A percentile compares a stretch with the other conserved stretches of the same genome.
Conservation (phyloP, 2,888 invertebrate species). For the Bursaphelenchus okinawaensis region DNA sequence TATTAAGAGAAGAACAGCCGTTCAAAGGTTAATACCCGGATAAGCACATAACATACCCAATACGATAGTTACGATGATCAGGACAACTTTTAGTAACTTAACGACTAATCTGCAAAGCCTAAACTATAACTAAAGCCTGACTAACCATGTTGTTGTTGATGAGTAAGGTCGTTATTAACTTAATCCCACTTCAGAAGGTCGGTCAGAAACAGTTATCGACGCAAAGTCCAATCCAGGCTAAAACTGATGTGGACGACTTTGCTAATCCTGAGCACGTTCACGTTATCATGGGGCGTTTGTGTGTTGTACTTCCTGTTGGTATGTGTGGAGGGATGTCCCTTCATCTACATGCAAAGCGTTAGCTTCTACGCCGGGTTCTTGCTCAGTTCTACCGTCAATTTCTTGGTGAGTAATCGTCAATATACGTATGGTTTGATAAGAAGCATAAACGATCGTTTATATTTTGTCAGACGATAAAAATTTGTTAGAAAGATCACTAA, state of each 20-base stretch:
- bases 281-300: constrained; percentile 52
- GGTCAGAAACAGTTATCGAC: constrained; percentile 24
- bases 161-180: constrained; percentile 2
- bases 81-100: too few relatives aligned
- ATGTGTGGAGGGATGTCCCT: constrained; percentile 44
- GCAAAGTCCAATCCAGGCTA: constrained; percentile 34
- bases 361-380: constrained; percentile 42
- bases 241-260: constrained; percentile 54
- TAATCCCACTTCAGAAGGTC: constrained; percentile 20
- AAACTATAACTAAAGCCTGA: too few relatives aligned
- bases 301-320: constrained; percentile 52
- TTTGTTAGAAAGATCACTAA: too few relatives aligned
- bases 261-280: constrained; percentile 48
- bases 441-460: too few relatives aligned
- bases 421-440: too few relatives aligned
- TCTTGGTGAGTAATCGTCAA: constrained; percentile 40
- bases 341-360: constrained; percentile 37
- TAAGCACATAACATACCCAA: background rate
- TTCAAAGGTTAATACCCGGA: background rate
- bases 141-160: too few relatives aligned
- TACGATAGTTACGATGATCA: too few relatives aligned
- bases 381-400: constrained; percentile 43
- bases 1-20: constrained; percentile 4
- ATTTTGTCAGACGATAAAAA: too few relatives aligned
- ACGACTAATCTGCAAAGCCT: background rate